Evolutionary conservation across 2,888 invertebrate genomes (phyloP).

Genomic region (Drosophila nr. perissopoda): DNA sequence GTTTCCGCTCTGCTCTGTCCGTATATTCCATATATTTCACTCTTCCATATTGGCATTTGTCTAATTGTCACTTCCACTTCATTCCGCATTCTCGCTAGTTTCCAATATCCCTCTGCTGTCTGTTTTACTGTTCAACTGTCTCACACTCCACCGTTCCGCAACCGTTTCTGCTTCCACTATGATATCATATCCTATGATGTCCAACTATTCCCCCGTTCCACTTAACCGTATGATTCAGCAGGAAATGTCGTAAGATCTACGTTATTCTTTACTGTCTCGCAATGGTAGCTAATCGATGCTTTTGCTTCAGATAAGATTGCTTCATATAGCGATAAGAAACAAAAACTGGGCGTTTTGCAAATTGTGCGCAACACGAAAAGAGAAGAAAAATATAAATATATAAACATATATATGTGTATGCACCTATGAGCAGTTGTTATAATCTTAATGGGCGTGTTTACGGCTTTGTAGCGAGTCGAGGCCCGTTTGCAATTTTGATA

Average conservation of each 20-base stretch:
- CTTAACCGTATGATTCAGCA: conserved; percentile 11
- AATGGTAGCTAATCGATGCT: conserved; percentile 12
- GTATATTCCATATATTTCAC: background rate
- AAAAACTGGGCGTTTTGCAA: conserved; percentile 6
- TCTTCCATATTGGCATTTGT: background rate
- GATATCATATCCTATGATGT: background rate
- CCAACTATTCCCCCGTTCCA: background rate
- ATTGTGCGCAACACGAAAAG: background rate
- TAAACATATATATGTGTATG: background rate
- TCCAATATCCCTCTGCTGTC: background rate
- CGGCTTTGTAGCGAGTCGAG: conserved; percentile 12
- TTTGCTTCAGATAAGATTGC: conserved; percentile 10
- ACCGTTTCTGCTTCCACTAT: background rate
- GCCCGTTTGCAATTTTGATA: conserved; percentile 18
- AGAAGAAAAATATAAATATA: background rate
- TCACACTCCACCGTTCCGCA: background rate
- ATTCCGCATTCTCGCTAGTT: background rate
- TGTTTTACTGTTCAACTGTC: background rate
- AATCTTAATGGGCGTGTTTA: conserved; percentile 9
- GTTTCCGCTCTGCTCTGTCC: background rate
- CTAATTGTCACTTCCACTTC: background rate
- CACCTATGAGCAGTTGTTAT: background rate
- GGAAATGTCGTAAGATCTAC: conserved; percentile 14
- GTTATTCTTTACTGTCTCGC: background rate
- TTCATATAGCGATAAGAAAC: background rate